phyloP scores from a whole-genome alignment of 2,797 vertebrate species.

The Spinus olivaceus region DNA sequence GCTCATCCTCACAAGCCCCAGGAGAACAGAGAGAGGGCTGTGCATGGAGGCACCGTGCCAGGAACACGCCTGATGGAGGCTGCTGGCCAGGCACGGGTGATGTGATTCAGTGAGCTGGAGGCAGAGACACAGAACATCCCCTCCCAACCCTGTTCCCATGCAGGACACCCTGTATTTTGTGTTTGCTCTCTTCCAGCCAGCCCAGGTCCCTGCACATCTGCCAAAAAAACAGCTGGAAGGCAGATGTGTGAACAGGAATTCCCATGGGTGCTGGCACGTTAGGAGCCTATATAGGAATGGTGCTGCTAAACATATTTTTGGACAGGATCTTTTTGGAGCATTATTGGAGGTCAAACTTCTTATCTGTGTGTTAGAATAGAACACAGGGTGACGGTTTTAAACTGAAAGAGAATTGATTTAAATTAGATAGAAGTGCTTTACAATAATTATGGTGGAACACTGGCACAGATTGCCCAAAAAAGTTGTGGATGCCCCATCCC shows the following conservation, averaged over 20 bases:
- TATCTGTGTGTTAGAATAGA: neutral
- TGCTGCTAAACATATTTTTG: neutral
- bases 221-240: neutral
- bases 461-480: neutral
- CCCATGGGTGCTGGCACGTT: neutral
- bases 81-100: neutral
- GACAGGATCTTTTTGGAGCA: neutral
- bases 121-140: neutral
- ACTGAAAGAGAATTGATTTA: neutral
- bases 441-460: neutral
- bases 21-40: neutral
- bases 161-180: neutral
- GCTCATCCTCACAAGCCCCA: neutral
- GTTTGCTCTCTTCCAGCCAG: neutral
- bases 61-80: neutral
- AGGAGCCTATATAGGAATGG: neutral
- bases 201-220: neutral
- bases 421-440: neutral
- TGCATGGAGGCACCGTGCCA: neutral
- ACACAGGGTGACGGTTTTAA: neutral
- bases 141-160: neutral
- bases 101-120: neutral
- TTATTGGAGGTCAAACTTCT: neutral
- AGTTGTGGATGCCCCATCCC: neutral
- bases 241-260: neutral